Evolutionary conservation across 2,797 vertebrate species (phyloP).

Genomic region (Ispidina lecontei): DNA sequence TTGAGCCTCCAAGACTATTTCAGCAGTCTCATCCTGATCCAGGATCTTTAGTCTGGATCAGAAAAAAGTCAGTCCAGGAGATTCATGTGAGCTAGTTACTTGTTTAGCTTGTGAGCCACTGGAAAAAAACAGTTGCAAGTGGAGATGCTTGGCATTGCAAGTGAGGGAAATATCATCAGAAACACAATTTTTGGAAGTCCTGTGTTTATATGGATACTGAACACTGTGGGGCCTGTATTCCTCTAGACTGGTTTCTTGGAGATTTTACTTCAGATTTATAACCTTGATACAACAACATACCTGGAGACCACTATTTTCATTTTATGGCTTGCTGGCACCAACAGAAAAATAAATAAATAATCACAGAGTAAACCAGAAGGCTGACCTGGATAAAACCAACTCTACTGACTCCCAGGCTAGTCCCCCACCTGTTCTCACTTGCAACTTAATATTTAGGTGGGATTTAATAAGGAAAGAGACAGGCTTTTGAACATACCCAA

Average conservation of each 20-base stretch:
- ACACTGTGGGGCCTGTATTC: not conserved
- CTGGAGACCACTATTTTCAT: not conserved
- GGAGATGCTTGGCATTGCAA: not conserved
- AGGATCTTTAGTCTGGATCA: no score
- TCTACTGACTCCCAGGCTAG: not conserved
- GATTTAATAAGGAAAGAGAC: not conserved
- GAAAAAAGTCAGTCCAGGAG: not conserved
- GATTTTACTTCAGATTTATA: not conserved
- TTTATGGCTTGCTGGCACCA: not conserved
- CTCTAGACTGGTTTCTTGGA: accelerated
- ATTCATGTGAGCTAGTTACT: not conserved
- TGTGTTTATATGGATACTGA: not conserved
- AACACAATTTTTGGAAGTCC: not conserved
- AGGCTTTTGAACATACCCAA: constrained; percentile 82
- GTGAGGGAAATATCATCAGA: not conserved
- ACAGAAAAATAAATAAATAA: not conserved
- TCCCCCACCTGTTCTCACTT: not conserved
- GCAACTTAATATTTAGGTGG: not conserved
- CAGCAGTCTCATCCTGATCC: not conserved
- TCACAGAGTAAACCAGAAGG: not conserved
- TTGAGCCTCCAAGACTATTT: not conserved
- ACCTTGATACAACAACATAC: not conserved
- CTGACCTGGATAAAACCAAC: not conserved
- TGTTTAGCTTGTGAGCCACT: not conserved
- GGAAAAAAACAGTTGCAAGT: not conserved